phyloP scores from a whole-genome alignment of 1,140 invertebrate species.

The Neodiprion virginianus region DNA sequence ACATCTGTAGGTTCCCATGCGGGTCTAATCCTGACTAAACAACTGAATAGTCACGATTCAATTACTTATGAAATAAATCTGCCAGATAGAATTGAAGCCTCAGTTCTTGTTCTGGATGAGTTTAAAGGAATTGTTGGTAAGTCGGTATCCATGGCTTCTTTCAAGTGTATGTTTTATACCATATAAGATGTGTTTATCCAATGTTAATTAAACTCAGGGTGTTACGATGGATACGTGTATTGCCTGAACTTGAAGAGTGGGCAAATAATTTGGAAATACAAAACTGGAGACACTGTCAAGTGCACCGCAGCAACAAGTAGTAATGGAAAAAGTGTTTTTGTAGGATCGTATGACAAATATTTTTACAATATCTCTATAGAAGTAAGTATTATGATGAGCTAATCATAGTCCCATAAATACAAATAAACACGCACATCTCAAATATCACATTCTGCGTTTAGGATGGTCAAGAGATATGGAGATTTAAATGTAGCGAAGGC shows the following conservation, averaged over 20 bases:
- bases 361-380: conserved; percentile 67
- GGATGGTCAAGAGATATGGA: conserved; percentile 59
- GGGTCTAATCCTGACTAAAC: conserved; percentile 63
- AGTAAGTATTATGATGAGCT: conserved; percentile 52
- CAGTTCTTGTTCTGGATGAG: conserved; percentile 47
- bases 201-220: conserved; percentile 60
- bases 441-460: conserved; percentile 40
- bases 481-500: conserved; percentile 53
- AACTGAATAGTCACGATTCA: conserved; percentile 42
- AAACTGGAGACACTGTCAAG: conserved; percentile 71
- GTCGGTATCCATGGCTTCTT: conserved; percentile 28
- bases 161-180: conserved; percentile 49
- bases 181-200: conserved; percentile 47
- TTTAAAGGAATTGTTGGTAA: conserved; percentile 53
- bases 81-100: conserved; percentile 67
- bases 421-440: conserved; percentile 20
- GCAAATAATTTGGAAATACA: conserved; percentile 67
- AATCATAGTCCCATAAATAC: conserved; percentile 1
- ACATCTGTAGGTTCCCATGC: conserved; percentile 70
- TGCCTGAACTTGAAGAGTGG: conserved; percentile 65
- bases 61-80: conserved; percentile 54
- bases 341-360: conserved; percentile 75
- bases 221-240: conserved; percentile 72
- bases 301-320: conserved; percentile 65
- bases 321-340: conserved; percentile 58